Evolutionary conservation across 1,140 invertebrate species (phyloP), one percentile per base, ranked within the genome.

Genomic region (Brachionus koreanus): DNA sequence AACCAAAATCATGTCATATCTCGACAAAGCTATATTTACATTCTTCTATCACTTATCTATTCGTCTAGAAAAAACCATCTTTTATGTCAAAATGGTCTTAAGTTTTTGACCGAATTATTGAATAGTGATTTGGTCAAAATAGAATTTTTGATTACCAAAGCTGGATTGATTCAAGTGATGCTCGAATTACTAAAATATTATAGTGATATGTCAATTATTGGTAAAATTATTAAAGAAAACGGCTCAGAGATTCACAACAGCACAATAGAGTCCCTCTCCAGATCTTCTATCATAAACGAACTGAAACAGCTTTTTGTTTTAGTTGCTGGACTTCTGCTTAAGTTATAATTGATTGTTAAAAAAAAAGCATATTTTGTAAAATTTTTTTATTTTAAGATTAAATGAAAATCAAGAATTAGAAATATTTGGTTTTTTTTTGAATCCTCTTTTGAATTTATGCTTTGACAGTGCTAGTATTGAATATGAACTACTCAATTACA

Each of bases 81-180:
- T 33, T 63, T 79, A 19, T 61, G 61, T 25, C 37, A 19, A 79
- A 79, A 33, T 65, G 49, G 76, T 61, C 12, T 79, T 1, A 39
- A n/a, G 16, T 79, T 79, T 57, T 23, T 79, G n/a, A 12, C 35
- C 19, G 7, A 61, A 0, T 65, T 79, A n/a, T 0, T 79, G 4
- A 65, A n/a, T 5, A 25, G 12, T 19, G 49, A 79, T 33, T 16
- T 79, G 5, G 13, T 79, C 0, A 39, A 25, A 79, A 19, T 79
- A 12, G 76, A 79, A 25, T 79, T 61, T 43, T 42, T 79, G 49
- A 19, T 79, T 12, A 25, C 10, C 35, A 29, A 35, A 61, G 76
- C 76, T 79, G 76, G 76, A 35, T 23, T 79, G 16, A 13, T 79
- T 23, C 76, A 79, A 79, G 49, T 79, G 16, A 35, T 79, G 35